phyloP scores from a whole-genome alignment of 2,113 vertebrate species.

The Butastur rufipennis region DNA sequence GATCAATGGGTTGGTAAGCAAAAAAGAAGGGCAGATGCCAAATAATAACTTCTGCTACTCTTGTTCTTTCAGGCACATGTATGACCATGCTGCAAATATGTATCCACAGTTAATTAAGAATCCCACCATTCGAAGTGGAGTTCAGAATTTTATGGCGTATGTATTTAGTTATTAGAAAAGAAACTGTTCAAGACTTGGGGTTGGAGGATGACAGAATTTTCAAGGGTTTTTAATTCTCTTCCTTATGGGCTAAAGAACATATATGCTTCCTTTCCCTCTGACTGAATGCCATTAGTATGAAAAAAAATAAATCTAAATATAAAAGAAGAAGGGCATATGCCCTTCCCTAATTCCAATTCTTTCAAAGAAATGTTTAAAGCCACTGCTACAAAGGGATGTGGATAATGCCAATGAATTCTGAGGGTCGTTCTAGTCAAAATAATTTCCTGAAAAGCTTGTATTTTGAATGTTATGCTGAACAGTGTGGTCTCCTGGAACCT shows the following conservation, averaged over 20 bases:
- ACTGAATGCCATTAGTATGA: neutral
- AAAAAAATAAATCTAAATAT: neutral
- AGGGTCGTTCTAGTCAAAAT: neutral
- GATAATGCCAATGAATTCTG: neutral
- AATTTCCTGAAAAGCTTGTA: neutral
- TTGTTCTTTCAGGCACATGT: constrained; percentile 81
- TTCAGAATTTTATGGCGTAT: constrained; percentile 84
- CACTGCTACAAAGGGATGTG: neutral
- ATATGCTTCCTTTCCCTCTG: neutral
- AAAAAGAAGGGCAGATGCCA: neutral
- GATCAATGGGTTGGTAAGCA: neutral
- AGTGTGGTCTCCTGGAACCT: neutral
- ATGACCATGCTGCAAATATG: constrained; percentile 86
- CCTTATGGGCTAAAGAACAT: neutral
- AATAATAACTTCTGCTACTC: neutral
- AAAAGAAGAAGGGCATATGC: neutral
- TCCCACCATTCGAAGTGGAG: constrained; percentile 50
- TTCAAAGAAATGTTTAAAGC: neutral
- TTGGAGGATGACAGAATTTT: neutral
- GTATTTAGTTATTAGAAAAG: constrained; percentile 48
- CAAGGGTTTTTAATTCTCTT: neutral
- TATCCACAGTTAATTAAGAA: constrained; percentile 84
- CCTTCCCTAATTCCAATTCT: neutral
- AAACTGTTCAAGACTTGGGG: neutral
- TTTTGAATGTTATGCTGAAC: neutral